Conservation (phyloP, 2,797 vertebrate genomes). For the Momotus momota region DNA sequence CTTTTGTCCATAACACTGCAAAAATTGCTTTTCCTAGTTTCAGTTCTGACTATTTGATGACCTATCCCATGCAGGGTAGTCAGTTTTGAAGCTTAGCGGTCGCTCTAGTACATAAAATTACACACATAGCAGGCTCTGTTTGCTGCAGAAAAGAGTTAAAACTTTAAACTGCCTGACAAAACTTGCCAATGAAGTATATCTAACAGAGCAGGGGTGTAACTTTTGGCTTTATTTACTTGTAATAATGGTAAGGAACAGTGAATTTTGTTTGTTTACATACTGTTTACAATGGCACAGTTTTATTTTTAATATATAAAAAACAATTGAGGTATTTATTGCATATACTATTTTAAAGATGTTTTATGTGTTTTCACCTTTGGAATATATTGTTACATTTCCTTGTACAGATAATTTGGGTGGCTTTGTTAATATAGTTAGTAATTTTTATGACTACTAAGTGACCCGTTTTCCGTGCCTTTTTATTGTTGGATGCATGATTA, state of each 20-base stretch:
- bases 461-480: slow-evolving; percentile 98
- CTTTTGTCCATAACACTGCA: slow-evolving; percentile 41
- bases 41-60: slow-evolving; percentile 35
- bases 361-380: slow-evolving; percentile 98
- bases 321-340: slow-evolving; percentile 98
- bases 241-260: slow-evolving; percentile 86
- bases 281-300: slow-evolving; percentile 98
- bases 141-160: slow-evolving; percentile 86
- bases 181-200: slow-evolving; percentile 81
- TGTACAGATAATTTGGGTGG: slow-evolving; percentile 94
- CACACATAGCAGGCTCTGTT: slow-evolving; percentile 73
- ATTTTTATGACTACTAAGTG: slow-evolving; percentile 99
- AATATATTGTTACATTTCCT: slow-evolving; percentile 98
- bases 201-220: slow-evolving; percentile 81
- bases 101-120: slow-evolving; percentile 41
- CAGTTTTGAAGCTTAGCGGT: slow-evolving; percentile 52
- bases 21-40: slow-evolving; percentile 43
- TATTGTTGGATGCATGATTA: slow-evolving; percentile 96
- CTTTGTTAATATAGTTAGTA: slow-evolving; percentile 97
- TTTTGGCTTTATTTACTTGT: slow-evolving; percentile 84
- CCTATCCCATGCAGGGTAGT: slow-evolving; percentile 35
- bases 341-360: slow-evolving; percentile 94
- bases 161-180: slow-evolving; percentile 89
- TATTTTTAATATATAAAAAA: slow-evolving; percentile 89
- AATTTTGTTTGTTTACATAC: slow-evolving; percentile 99